Percentiles rank a stretch among this genome's conserved stretches.
phyloP scores from a whole-genome alignment of 2,888 invertebrate species.

The Notodonta dromedarius region DNA sequence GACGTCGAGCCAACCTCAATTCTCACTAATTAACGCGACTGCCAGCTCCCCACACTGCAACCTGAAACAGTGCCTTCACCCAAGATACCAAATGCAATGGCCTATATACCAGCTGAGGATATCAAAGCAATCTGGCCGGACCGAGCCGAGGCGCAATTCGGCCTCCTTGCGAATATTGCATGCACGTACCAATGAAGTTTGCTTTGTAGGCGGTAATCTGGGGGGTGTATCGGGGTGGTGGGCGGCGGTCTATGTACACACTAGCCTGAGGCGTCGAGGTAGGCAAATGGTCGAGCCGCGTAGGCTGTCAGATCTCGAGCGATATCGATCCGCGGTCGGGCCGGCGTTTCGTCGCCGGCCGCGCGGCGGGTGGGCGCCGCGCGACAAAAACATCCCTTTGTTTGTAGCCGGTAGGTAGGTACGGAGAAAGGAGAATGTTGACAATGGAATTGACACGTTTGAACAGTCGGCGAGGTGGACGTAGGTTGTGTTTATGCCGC shows the following conservation, averaged over 20 bases:
- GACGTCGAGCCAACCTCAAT: conserved; percentile 9
- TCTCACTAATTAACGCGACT: conserved; percentile 72
- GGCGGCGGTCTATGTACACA: conserved; percentile 82
- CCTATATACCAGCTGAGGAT: conserved; percentile 64
- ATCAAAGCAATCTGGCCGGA: conserved; percentile 77
- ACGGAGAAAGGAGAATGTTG: conserved; percentile 41
- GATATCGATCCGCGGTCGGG: conserved; percentile 80
- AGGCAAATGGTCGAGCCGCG: conserved; percentile 83
- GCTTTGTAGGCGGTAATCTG: conserved; percentile 84
- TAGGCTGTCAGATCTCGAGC: conserved; percentile 80
- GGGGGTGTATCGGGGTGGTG: conserved; percentile 79
- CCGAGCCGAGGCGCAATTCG: conserved; percentile 73
- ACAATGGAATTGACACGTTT: conserved; percentile 41
- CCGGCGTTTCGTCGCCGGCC: conserved; percentile 72
- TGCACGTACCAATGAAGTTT: conserved; percentile 84
- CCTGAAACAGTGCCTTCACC: conserved; percentile 57
- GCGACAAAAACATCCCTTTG: conserved; percentile 82
- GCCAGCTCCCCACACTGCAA: conserved; percentile 49
- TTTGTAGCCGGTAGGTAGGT: conserved; percentile 56
- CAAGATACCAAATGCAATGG: conserved; percentile 67
- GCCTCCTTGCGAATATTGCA: conserved; percentile 84
- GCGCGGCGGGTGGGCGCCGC: conserved; percentile 73
- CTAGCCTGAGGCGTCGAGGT: conserved; percentile 76
- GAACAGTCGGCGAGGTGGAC: conserved; percentile 7
- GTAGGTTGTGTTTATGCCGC: neutral